phyloP scores from a whole-genome alignment of 2,888 invertebrate species.

The Bruchidius siliquastri region DNA sequence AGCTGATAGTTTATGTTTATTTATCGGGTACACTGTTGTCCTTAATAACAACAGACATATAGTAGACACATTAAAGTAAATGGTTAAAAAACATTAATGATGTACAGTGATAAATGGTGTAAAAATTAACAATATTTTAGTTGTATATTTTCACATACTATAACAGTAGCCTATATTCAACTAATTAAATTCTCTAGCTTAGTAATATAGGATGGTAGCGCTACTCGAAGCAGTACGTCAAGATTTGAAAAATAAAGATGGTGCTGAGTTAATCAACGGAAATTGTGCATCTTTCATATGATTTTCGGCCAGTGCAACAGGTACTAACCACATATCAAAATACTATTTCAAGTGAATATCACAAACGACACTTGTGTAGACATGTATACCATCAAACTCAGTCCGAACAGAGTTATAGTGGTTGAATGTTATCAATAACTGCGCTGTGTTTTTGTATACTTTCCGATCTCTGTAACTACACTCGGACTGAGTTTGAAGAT shows the following conservation, averaged over 20 bases:
- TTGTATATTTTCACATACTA: background rate
- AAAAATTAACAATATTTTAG: background rate
- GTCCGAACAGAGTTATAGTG: too few species aligned
- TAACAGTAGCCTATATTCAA: background rate
- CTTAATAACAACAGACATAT: conserved; percentile 2
- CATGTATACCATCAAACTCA: too few species aligned
- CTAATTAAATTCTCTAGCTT: background rate
- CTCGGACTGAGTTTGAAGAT: too few species aligned
- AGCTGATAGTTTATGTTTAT: background rate
- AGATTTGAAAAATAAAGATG: background rate
- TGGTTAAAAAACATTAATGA: conserved; percentile 22
- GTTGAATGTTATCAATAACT: too few species aligned
- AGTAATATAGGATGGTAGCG: background rate
- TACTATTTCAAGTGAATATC: too few species aligned
- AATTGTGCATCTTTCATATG: too few species aligned
- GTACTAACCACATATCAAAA: too few species aligned
- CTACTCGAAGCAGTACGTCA: background rate
- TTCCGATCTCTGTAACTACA: too few species aligned
- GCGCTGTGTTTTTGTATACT: too few species aligned
- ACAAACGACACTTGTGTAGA: too few species aligned
- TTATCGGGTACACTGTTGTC: background rate
- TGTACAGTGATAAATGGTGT: conserved; percentile 13
- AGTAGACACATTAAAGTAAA: conserved; percentile 18
- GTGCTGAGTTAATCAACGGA: too few species aligned
- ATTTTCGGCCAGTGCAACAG: too few species aligned